Evolutionary conservation across 2,888 invertebrate genomes (phyloP).

Genomic region (Hipparchia semele): DNA sequence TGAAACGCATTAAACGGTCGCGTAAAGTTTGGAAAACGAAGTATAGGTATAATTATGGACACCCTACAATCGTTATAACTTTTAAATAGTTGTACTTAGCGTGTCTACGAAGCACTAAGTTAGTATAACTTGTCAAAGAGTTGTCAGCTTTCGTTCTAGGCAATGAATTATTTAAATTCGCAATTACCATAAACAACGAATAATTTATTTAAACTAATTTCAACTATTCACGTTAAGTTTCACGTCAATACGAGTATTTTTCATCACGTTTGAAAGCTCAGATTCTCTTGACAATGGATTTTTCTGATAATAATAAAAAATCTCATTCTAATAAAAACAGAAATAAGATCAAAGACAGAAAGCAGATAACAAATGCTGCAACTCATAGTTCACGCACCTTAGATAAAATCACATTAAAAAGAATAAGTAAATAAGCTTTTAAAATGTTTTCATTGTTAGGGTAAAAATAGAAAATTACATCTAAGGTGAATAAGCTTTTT

Average conservation of each 20-base stretch:
- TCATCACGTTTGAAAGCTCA: neutral
- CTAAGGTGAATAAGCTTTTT: too few species aligned
- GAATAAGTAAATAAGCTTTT: too few species aligned
- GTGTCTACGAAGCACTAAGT: conserved; percentile 31
- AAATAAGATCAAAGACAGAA: too few species aligned
- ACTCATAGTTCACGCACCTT: too few species aligned
- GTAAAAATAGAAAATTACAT: too few species aligned
- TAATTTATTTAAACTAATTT: conserved; percentile 2
- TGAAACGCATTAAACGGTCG: neutral
- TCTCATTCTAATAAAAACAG: too few species aligned
- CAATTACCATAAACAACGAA: conserved; percentile 23
- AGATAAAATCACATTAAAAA: too few species aligned
- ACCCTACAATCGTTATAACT: conserved; percentile 19
- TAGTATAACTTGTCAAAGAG: conserved; percentile 31
- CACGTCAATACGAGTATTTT: neutral
- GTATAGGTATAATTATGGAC: neutral
- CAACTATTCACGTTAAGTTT: neutral
- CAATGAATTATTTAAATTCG: conserved; percentile 30
- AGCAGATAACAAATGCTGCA: too few species aligned
- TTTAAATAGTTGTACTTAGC: conserved; percentile 29
- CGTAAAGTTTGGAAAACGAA: too few species aligned
- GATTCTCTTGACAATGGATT: too few species aligned
- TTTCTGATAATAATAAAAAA: too few species aligned
- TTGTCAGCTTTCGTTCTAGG: conserved; percentile 31
- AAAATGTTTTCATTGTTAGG: too few species aligned